A percentile compares a stretch with the other conserved stretches of the same genome.
These are phyloP conservation scores for Halcyon chelicuti DNA, from an alignment of 2,797 vertebrate genomes.

Conservation along the genomic window DNA sequence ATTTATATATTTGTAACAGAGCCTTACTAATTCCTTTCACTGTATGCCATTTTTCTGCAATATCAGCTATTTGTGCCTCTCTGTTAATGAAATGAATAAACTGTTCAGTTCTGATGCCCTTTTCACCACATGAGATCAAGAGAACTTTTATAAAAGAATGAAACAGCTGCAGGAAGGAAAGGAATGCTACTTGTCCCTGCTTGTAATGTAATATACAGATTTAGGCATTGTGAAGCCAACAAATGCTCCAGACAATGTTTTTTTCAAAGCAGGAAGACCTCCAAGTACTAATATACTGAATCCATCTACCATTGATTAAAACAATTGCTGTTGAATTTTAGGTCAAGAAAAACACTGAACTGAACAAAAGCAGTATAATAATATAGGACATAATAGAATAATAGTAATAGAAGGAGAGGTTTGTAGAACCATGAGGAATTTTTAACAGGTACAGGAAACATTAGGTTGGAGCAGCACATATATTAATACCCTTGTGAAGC, in stretches of 20 bases:
- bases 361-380: not conserved
- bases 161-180: not conserved
- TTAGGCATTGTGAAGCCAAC: not conserved
- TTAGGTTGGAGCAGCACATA: not conserved
- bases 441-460: not conserved
- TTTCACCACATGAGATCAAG: not conserved
- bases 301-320: not conserved
- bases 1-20: not conserved
- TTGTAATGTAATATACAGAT: not conserved
- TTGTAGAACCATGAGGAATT: not conserved
- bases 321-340: not conserved
- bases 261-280: not conserved
- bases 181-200: not conserved
- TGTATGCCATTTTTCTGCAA: not conserved
- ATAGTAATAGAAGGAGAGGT: not conserved
- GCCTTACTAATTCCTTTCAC: not conserved
- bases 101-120: not conserved
- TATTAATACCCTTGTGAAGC: not conserved
- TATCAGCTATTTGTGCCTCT: not conserved
- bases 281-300: rapidly evolving
- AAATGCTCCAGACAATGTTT: not conserved
- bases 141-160: not conserved
- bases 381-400: not conserved
- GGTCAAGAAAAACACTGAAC: not conserved
- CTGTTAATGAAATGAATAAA: not conserved